phyloP scores from a whole-genome alignment of 2,888 invertebrate species.

The Luperina testacea region DNA sequence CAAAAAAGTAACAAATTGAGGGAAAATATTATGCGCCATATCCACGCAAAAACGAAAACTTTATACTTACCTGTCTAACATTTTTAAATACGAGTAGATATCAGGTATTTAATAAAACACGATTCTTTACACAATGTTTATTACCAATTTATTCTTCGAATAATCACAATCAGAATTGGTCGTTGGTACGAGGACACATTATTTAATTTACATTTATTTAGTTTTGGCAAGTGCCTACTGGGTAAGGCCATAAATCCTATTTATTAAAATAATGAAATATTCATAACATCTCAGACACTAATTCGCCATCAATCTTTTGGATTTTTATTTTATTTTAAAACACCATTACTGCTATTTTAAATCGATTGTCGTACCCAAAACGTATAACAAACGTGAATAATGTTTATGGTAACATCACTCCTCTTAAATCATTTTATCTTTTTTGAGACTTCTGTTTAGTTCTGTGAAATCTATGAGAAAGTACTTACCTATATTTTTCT shows the following conservation, averaged over 20 bases:
- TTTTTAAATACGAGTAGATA: not conserved
- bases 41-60: no score
- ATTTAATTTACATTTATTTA: no score
- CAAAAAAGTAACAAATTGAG: no score
- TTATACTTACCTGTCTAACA: no score
- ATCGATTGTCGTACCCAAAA: slow-evolving; percentile 27
- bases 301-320: not conserved
- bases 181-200: not conserved
- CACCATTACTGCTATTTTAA: slow-evolving; percentile 3
- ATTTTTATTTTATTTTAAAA: slow-evolving; percentile 20
- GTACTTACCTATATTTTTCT: not conserved
- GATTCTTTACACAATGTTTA: slow-evolving; percentile 8
- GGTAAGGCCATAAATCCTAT: not conserved
- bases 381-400: slow-evolving; percentile 40
- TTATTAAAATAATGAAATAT: not conserved
- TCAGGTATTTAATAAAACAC: slow-evolving; percentile 11
- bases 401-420: slow-evolving; percentile 28
- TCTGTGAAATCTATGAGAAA: slow-evolving; percentile 43
- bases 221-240: not conserved
- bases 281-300: not conserved
- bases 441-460: slow-evolving; percentile 8
- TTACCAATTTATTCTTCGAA: not conserved
- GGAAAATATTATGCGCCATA: no score
- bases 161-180: not conserved
- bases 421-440: slow-evolving; percentile 1